Evolutionary conservation across 2,797 vertebrate genomes (phyloP), one percentile per base, ranked within the genome.

Genomic region (Rousettus madagascariensis): DNA sequence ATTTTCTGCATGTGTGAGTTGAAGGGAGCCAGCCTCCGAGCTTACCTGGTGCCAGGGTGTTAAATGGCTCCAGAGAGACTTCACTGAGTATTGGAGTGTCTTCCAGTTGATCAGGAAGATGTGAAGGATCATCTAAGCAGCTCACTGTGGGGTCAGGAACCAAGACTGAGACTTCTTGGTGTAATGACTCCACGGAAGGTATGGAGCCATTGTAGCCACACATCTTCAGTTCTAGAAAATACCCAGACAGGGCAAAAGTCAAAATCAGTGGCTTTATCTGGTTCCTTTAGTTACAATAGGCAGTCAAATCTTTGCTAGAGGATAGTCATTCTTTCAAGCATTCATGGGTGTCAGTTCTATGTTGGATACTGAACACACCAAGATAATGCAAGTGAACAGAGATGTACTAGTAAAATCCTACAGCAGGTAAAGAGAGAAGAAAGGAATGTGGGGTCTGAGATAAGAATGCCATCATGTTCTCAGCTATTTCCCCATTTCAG

Each of bases 1-100:
- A 61, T 16, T 28, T 8, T 86, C 41, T 57, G 53, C 51, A 78
- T 38, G 28, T 57, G n/a, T 61, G 78, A 36, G 11, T 1, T 41
- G 36, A 93, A 91, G 10, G 63, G 17, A 87, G 38, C 9, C 46
- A 89, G 30, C 26, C 66, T 38, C 19, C 22, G 71, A 71, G 71
- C 95, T 17, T 49, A 98, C 98, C 98, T 97, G 97, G 86, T 87
- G 96, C 97, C 86, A 98, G 95, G 17, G 98, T 97, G 66, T 98
- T 98, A 33, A 98, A 98, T 36, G 98, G 98, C 88, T 99, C 98
- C 86, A 98, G 91, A 0, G 98, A 69, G 82, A 98, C 98, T 82
- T 97, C 97, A 33, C 97, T 98, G 93, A 98, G 98, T 75, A 98
- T 98, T 85, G 95, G 98, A 46, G 97, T 20, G 65, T 97, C 98